Percentiles rank a stretch among this genome's conserved stretches.
Conservation (phyloP, 1,140 invertebrate genomes). For the Cherax quadricarinatus region DNA sequence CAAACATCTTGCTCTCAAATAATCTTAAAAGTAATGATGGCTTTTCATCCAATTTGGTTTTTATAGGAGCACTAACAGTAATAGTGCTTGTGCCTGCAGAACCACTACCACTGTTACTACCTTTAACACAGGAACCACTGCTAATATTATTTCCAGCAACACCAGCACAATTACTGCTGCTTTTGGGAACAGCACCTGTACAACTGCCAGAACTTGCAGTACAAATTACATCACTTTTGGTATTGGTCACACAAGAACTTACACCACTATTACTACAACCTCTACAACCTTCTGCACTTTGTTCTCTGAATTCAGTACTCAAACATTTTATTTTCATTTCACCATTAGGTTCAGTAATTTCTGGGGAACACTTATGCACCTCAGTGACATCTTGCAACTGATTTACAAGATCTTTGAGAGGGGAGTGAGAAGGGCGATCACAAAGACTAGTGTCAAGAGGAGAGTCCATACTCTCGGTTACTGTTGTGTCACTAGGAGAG, state of each 20-base stretch:
- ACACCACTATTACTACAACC: slow-evolving; percentile 62
- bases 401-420: background rate
- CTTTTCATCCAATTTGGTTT: slow-evolving; percentile 69
- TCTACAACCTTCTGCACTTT: slow-evolving; percentile 72
- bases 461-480: slow-evolving; percentile 62
- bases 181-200: background rate
- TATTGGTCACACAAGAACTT: slow-evolving; percentile 7
- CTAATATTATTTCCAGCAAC: background rate
- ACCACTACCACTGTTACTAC: background rate
- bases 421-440: slow-evolving; percentile 11
- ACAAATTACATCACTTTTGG: slow-evolving; percentile 26
- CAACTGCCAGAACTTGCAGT: slow-evolving; percentile 11
- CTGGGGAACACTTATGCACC: slow-evolving; percentile 35
- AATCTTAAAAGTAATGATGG: slow-evolving; percentile 87
- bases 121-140: background rate
- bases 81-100: background rate
- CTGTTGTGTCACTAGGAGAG: slow-evolving; percentile 58
- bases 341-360: slow-evolving; percentile 22
- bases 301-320: slow-evolving; percentile 22
- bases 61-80: slow-evolving; percentile 5
- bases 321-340: slow-evolving; percentile 5
- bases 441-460: slow-evolving; percentile 68
- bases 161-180: background rate
- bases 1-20: slow-evolving; percentile 97
- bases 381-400: slow-evolving; percentile 26